phyloP scores from a whole-genome alignment of 2,113 vertebrate genomes.

The Apus apus region DNA sequence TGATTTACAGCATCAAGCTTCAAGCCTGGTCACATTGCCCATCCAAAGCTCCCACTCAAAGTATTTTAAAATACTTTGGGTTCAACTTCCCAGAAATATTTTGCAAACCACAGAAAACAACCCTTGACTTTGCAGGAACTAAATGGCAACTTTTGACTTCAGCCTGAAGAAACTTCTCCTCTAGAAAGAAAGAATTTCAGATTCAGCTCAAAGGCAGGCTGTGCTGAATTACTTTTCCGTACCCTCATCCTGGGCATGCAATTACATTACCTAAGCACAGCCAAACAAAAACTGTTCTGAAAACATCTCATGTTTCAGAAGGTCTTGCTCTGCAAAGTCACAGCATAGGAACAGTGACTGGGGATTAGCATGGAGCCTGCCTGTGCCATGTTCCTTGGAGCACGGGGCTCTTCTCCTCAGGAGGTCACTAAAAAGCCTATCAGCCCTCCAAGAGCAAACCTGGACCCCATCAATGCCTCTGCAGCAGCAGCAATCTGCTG shows the following conservation, averaged over 20 bases:
- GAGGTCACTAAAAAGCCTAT: background rate
- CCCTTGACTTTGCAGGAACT: background rate
- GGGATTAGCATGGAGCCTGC: background rate
- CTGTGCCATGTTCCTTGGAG: accelerated
- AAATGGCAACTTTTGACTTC: background rate
- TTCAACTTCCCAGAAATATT: background rate
- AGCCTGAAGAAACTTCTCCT: background rate
- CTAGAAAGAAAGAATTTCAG: background rate
- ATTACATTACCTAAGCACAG: background rate
- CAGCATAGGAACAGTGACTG: accelerated
- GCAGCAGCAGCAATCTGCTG: background rate
- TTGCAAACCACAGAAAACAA: background rate
- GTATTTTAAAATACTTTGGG: background rate
- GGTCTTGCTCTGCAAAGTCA: background rate
- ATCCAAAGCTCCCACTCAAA: background rate
- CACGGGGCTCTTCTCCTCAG: background rate
- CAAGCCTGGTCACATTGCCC: background rate
- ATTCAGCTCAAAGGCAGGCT: background rate
- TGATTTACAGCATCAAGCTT: background rate
- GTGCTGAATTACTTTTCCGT: accelerated
- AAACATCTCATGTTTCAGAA: background rate
- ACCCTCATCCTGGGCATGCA: background rate
- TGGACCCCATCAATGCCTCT: background rate
- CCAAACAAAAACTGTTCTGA: background rate
- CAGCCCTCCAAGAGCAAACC: background rate